A percentile compares a stretch with the other conserved stretches of the same genome.
phyloP scores from a whole-genome alignment of 2,797 vertebrate genomes.

The Vireo griseus region DNA sequence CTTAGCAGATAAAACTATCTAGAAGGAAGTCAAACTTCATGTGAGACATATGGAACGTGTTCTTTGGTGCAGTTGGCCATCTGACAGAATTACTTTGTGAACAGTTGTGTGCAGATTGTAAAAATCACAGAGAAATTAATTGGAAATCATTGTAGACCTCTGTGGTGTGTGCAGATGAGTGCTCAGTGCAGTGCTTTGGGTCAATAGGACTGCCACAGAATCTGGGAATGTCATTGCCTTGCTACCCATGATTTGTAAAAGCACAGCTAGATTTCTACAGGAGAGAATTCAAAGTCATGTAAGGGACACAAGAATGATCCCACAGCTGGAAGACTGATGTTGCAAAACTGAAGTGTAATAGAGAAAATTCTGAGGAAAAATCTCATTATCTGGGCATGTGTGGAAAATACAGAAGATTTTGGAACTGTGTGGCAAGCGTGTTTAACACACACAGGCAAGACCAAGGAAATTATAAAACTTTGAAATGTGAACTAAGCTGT shows the following conservation, averaged over 20 bases:
- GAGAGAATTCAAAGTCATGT: not conserved
- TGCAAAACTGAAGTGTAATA: not conserved
- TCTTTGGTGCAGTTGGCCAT: not conserved
- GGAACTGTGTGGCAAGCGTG: not conserved
- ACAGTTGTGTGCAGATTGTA: not conserved
- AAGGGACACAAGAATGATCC: not conserved
- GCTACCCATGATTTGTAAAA: not conserved
- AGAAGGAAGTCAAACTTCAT: not conserved
- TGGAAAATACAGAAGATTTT: not conserved
- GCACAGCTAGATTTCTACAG: not conserved
- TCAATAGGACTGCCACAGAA: not conserved
- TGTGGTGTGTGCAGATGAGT: accelerated
- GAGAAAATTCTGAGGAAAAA: not conserved
- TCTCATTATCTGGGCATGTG: not conserved
- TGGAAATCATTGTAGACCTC: not conserved
- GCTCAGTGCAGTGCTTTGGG: not conserved
- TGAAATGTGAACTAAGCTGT: not conserved
- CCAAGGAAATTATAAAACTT: not conserved
- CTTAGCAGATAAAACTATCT: not conserved
- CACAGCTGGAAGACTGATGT: not conserved
- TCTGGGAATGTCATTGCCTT: not conserved
- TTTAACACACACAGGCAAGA: not conserved
- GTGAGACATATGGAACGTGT: not conserved
- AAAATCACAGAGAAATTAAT: not conserved
- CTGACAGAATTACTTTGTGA: not conserved